phyloP scores from a whole-genome alignment of 1,140 invertebrate species.

The Pseudachorutes palmiensis region DNA sequence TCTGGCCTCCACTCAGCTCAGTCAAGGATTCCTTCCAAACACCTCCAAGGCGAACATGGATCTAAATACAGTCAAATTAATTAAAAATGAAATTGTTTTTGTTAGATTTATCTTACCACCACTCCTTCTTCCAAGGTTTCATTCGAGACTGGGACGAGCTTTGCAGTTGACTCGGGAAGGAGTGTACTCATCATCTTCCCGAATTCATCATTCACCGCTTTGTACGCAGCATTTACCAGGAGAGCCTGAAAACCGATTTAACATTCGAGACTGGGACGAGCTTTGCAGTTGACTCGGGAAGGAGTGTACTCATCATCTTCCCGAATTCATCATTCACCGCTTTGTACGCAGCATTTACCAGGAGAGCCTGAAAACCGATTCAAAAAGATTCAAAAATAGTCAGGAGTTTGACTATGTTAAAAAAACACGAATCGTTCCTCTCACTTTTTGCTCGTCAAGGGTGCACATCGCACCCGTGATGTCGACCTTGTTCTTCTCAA shows the following conservation, averaged over 20 bases:
- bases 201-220: constrained; percentile 73
- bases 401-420: neutral
- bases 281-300: constrained; percentile 81
- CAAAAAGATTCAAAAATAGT: neutral
- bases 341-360: constrained; percentile 33
- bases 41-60: constrained; percentile 85
- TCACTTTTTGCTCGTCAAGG: constrained; percentile 9
- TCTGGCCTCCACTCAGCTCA: constrained; percentile 93
- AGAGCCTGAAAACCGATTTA: constrained; percentile 9
- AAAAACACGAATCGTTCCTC: too few species aligned
- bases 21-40: constrained; percentile 93
- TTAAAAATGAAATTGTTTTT: too few species aligned
- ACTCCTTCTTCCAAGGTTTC: neutral
- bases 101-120: too few species aligned
- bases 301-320: constrained; percentile 85
- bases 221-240: constrained; percentile 31
- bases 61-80: constrained; percentile 43
- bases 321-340: constrained; percentile 81
- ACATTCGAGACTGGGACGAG: constrained; percentile 53
- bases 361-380: constrained; percentile 8
- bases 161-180: constrained; percentile 78
- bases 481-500: constrained; percentile 71
- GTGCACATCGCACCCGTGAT: constrained; percentile 43
- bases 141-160: constrained; percentile 56
- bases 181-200: constrained; percentile 91